Percentiles rank a stretch among this genome's conserved stretches.
Evolutionary conservation across 2,888 invertebrate species (phyloP).

Genomic region (Conus canariensis): DNA sequence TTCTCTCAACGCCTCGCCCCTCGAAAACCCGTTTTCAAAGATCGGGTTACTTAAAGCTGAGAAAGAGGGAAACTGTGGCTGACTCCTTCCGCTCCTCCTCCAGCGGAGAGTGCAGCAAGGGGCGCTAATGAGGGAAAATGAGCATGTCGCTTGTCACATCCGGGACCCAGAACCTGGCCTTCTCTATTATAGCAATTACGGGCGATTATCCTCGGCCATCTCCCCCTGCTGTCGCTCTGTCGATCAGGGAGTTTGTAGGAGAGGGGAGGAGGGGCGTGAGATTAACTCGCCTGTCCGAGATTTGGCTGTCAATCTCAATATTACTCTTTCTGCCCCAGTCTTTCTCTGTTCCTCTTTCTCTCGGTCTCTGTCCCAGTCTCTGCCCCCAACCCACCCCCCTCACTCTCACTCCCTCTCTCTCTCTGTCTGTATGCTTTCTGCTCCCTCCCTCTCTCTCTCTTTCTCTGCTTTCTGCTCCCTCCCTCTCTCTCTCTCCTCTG

Average conservation of each 20-base stretch:
- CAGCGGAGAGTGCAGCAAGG: slow-evolving; percentile 27
- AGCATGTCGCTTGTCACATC: slow-evolving; percentile 38
- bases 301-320: neutral
- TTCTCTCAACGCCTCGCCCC: neutral
- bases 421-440: neutral
- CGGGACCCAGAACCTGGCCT: neutral
- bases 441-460: neutral
- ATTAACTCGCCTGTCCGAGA: neutral
- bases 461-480: neutral
- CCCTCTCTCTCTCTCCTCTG: no score
- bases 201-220: slow-evolving; percentile 41
- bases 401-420: neutral
- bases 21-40: neutral
- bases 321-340: neutral
- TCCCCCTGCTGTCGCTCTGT: slow-evolving; percentile 34
- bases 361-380: neutral
- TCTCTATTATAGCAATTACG: slow-evolving; percentile 40
- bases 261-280: neutral
- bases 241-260: neutral
- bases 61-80: neutral
- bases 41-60: neutral
- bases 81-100: neutral
- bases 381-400: neutral
- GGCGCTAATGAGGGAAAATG: slow-evolving; percentile 43
- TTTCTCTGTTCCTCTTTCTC: neutral